phyloP scores from a whole-genome alignment of 2,888 invertebrate genomes.

The Drosophila nigricruria region DNA sequence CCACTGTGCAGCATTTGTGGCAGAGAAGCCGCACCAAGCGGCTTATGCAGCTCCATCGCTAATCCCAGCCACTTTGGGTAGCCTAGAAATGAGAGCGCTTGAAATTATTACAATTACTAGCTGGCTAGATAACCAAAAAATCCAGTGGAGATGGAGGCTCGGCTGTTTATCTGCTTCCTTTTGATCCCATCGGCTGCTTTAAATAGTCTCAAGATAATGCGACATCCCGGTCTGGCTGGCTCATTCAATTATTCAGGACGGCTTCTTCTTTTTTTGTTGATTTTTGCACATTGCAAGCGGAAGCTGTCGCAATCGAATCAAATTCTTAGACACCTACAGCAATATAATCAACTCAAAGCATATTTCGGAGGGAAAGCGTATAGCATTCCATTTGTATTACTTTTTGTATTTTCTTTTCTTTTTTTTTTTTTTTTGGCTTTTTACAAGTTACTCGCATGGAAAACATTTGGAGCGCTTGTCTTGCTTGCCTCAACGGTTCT shows the following conservation, averaged over 20 bases:
- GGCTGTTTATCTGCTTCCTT: neutral
- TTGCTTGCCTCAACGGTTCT: neutral
- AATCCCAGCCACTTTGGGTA: constrained; percentile 28
- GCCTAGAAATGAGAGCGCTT: constrained; percentile 38
- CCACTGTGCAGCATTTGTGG: constrained; percentile 24
- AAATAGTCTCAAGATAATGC: constrained; percentile 1
- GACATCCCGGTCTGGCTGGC: neutral
- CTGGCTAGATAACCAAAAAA: constrained; percentile 27
- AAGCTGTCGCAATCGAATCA: constrained; percentile 20
- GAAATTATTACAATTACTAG: constrained; percentile 68
- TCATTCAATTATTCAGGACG: constrained; percentile 8
- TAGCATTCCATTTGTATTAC: constrained; percentile 5
- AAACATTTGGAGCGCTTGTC: constrained; percentile 12
- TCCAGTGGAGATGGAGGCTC: constrained; percentile 2
- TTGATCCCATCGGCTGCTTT: constrained; percentile 3
- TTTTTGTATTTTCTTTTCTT: neutral
- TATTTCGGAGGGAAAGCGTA: neutral
- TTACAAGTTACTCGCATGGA: constrained; percentile 11
- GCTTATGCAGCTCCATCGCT: constrained; percentile 32
- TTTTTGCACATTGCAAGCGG: too few species aligned
- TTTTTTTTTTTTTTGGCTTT: neutral
- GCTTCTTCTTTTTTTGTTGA: too few species aligned
- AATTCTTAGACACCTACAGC: constrained; percentile 4
- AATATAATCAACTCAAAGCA: constrained; percentile 24
- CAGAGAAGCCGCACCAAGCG: constrained; percentile 10